Conservation (phyloP, 1,140 invertebrate species). For the Oedothorax gibbosus region DNA sequence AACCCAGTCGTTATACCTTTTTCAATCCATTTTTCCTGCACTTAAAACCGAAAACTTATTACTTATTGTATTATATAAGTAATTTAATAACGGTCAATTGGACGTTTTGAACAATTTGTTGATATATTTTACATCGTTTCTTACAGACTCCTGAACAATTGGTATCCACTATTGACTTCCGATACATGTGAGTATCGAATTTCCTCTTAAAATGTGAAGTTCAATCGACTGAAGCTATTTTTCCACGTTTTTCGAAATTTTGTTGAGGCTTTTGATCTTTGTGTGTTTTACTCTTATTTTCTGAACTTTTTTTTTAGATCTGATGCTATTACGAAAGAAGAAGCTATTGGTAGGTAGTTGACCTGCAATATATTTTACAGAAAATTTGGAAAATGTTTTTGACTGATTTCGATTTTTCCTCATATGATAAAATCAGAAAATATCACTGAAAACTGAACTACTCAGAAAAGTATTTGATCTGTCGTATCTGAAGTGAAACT, state of each 20-base stretch:
- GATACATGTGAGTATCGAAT: slow-evolving; percentile 76
- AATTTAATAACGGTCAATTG: background rate
- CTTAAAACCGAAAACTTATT: too few species aligned
- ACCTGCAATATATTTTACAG: background rate
- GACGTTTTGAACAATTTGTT: background rate
- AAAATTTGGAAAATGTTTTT: too few species aligned
- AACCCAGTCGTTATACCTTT: too few species aligned
- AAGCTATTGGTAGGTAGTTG: slow-evolving; percentile 74
- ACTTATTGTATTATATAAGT: too few species aligned
- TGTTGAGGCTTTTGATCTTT: background rate
- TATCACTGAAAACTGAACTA: too few species aligned
- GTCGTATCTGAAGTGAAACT: too few species aligned
- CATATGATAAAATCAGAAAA: too few species aligned
- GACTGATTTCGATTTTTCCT: too few species aligned
- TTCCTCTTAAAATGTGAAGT: background rate
- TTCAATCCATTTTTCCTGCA: too few species aligned
- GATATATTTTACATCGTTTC: background rate
- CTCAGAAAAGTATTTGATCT: too few species aligned
- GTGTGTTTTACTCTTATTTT: slow-evolving; percentile 59
- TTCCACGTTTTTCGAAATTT: background rate
- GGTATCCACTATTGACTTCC: slow-evolving; percentile 88
- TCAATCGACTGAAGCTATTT: background rate
- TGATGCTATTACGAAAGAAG: slow-evolving; percentile 84
- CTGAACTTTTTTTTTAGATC: slow-evolving; percentile 71
- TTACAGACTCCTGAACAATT: slow-evolving; percentile 78